These are phyloP conservation scores for Menidia menidia DNA, from an alignment of 2,797 vertebrate genomes.

Conservation along the genomic window DNA sequence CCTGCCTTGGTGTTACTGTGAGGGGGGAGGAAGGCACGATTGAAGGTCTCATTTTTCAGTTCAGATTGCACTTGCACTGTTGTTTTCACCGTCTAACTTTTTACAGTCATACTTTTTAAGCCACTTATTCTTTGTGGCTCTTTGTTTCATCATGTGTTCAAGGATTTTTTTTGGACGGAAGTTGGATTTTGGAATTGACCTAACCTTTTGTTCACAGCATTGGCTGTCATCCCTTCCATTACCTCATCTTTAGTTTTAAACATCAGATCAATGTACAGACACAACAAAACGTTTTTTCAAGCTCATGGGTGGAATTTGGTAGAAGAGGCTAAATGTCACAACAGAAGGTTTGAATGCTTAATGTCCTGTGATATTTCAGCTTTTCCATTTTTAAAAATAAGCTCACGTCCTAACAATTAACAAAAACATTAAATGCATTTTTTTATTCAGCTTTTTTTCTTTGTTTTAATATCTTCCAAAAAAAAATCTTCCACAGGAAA, in stretches of 20 bases:
- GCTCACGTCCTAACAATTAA: not conserved
- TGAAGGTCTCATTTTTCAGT: not conserved
- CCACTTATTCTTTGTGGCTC: not conserved
- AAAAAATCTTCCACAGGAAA: not conserved
- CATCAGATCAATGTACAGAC: not conserved
- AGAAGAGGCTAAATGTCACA: not conserved
- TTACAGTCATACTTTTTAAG: not conserved
- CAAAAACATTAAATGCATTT: too few relatives aligned
- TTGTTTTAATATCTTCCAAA: too few relatives aligned
- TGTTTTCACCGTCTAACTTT: not conserved
- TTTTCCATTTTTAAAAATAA: not conserved
- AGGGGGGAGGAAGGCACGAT: too few relatives aligned
- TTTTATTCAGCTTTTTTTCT: conserved; percentile 16
- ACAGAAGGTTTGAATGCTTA: not conserved
- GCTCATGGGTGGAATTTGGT: not conserved
- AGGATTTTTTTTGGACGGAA: not conserved
- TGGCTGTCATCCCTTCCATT: not conserved
- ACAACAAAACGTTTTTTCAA: not conserved
- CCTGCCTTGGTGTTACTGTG: too few relatives aligned
- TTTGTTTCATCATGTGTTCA: not conserved
- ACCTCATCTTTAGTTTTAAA: not conserved
- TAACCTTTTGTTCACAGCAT: not conserved
- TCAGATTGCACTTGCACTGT: not conserved
- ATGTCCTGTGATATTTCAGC: not conserved
- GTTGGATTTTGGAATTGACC: not conserved